phyloP scores from a whole-genome alignment of 1,140 invertebrate species.

The Sycophaga agraensis region DNA sequence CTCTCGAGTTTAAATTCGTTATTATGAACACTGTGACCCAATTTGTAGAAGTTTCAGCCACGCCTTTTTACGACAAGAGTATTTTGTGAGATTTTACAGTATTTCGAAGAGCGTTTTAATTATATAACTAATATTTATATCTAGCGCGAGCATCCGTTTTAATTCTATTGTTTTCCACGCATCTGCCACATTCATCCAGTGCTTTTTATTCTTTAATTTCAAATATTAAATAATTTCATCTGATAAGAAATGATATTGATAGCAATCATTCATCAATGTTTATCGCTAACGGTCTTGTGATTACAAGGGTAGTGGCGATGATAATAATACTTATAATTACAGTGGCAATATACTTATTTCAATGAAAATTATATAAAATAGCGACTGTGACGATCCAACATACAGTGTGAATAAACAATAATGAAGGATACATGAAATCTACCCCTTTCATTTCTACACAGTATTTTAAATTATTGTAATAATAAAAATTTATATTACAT shows the following conservation, averaged over 20 bases:
- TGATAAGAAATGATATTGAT: conserved; percentile 17
- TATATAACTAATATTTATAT: conserved; percentile 42
- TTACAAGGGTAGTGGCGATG: conserved; percentile 10
- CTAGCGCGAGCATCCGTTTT: conserved; percentile 11
- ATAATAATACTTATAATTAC: conserved; percentile 6
- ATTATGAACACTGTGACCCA: conserved; percentile 42
- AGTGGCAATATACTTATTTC: conserved; percentile 19
- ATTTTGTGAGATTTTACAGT: conserved; percentile 59
- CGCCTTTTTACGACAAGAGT: conserved; percentile 50
- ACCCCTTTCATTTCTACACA: not conserved
- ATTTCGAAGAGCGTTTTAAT: conserved; percentile 56
- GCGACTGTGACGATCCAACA: conserved; percentile 28
- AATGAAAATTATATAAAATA: conserved; percentile 13
- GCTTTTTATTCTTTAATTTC: not conserved
- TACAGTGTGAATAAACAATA: conserved; percentile 12
- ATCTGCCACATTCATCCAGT: conserved; percentile 7
- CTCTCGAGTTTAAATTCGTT: conserved; percentile 45
- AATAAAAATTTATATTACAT: not conserved
- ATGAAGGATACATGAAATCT: not conserved
- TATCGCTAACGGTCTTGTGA: conserved; percentile 4
- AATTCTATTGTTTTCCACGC: conserved; percentile 5
- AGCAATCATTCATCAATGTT: conserved; percentile 2
- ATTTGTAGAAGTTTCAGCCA: conserved; percentile 48
- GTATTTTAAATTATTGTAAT: conserved; percentile 2
- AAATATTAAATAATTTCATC: not conserved